Evolutionary conservation across 2,113 vertebrate species (phyloP).

Genomic region (Crotalus horridus): DNA sequence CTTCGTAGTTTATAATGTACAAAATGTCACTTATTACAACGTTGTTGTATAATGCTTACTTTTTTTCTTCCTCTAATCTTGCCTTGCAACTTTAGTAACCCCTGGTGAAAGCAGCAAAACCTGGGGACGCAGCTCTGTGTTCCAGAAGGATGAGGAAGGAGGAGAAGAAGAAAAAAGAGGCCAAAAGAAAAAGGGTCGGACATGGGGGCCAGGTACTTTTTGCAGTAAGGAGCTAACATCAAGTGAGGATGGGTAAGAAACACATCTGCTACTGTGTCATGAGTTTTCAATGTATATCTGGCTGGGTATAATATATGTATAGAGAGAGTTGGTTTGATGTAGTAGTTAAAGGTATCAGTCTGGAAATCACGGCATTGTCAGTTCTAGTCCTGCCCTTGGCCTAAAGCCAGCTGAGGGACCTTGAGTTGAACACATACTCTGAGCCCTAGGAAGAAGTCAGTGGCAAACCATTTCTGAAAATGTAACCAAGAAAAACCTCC

Average conservation of each 20-base stretch:
- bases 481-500: background rate
- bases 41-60: background rate
- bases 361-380: background rate
- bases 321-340: background rate
- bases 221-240: slow-evolving; percentile 76
- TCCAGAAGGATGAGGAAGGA: slow-evolving; percentile 81
- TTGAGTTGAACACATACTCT: background rate
- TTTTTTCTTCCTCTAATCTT: background rate
- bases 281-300: background rate
- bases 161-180: slow-evolving; percentile 86
- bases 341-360: background rate
- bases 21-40: background rate
- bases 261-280: background rate
- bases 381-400: background rate
- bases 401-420: background rate
- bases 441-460: background rate
- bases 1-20: background rate
- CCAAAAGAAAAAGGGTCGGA: slow-evolving; percentile 87
- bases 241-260: slow-evolving; percentile 83
- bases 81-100: slow-evolving; percentile 75
- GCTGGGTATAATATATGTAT: background rate
- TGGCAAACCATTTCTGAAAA: background rate
- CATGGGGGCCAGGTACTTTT: slow-evolving; percentile 75
- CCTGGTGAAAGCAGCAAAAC: slow-evolving; percentile 81
- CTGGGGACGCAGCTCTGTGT: slow-evolving; percentile 76